phyloP scores from a whole-genome alignment of 2,888 invertebrate species.

The Cheilosia soror region DNA sequence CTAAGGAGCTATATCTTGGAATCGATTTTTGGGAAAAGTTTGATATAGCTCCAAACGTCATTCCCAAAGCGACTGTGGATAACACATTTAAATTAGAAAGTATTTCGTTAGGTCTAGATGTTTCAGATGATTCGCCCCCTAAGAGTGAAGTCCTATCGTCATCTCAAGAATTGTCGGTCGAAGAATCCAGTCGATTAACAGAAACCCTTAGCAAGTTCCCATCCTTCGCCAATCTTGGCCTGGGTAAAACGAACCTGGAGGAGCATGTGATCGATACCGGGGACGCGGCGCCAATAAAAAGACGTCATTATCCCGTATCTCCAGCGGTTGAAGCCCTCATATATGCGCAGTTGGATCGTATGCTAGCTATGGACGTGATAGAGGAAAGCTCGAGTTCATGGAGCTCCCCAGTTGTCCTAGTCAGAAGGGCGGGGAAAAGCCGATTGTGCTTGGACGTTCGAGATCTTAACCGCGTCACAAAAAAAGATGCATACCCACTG shows the following conservation, averaged over 20 bases:
- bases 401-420: conserved; percentile 13
- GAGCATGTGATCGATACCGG: conserved; percentile 10
- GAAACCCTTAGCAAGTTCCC: neutral
- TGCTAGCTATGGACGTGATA: conserved; percentile 12
- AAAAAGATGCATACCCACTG: neutral
- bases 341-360: conserved; percentile 6
- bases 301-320: conserved; percentile 20
- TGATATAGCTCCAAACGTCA: conserved; percentile 1
- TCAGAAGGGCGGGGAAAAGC: neutral
- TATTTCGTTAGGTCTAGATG: neutral
- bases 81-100: neutral
- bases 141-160: neutral
- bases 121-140: neutral
- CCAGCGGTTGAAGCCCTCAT: neutral
- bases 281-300: neutral
- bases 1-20: neutral
- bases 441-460: neutral
- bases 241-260: neutral
- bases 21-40: conserved; percentile 20
- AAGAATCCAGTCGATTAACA: neutral
- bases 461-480: conserved; percentile 1
- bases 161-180: neutral
- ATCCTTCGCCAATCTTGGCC: neutral
- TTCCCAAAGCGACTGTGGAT: neutral
- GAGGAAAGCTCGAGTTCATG: conserved; percentile 19